phyloP scores from a whole-genome alignment of 2,797 vertebrate species.

The Hylomyscus alleni region DNA sequence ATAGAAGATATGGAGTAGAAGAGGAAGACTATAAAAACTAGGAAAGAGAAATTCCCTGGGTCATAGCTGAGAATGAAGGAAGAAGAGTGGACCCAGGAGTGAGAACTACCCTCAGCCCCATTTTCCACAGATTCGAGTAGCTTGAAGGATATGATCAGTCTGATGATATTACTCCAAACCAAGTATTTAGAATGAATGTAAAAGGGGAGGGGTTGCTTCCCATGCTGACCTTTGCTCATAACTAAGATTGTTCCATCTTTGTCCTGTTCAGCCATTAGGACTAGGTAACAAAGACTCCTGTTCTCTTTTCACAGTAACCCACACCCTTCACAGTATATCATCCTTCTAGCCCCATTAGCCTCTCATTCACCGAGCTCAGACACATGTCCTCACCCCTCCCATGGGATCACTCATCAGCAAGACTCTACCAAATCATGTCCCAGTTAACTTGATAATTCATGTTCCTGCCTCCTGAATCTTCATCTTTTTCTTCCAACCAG shows the following conservation, averaged over 20 bases:
- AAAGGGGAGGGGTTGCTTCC: not conserved
- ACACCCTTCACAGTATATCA: not conserved
- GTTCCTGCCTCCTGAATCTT: constrained; percentile 52
- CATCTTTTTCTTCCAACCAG: constrained; percentile 15
- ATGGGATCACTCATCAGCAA: constrained; percentile 45
- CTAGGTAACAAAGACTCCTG: not conserved
- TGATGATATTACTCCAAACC: not conserved
- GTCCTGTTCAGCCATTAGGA: not conserved
- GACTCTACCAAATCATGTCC: constrained; percentile 4
- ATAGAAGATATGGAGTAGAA: not conserved
- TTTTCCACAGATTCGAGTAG: constrained; percentile 26
- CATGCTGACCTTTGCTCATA: not conserved
- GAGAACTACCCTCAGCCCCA: not conserved
- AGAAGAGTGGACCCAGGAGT: not conserved
- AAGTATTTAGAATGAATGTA: not conserved
- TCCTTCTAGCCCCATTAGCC: not conserved
- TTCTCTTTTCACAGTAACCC: not conserved
- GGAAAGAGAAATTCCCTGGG: constrained; percentile 6
- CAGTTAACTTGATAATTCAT: not conserved
- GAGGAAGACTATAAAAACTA: not conserved
- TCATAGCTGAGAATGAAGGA: not conserved
- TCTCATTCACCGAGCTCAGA: constrained; percentile 25
- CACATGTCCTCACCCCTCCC: constrained; percentile 7
- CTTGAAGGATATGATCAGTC: not conserved
- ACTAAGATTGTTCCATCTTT: not conserved